Base-by-base conservation (phyloP, 2,797 vertebrate species). In the Diplodus puntazzo region DNA sequence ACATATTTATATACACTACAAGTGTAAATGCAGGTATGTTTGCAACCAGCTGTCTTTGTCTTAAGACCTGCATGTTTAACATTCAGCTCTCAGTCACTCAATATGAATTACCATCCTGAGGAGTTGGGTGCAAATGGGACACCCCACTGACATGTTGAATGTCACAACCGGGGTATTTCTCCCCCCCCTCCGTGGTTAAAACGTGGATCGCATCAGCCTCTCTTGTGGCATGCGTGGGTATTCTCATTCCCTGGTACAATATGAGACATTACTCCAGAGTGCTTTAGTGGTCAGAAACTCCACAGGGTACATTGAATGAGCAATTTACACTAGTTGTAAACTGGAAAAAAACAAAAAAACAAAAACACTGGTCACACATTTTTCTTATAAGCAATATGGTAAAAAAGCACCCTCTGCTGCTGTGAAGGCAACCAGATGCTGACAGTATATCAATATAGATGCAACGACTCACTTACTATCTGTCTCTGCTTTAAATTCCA, bases 121-220 rank as follows among this genome's bases (percentile, higher is more conserved):
- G 23, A 23, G 50, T 58, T 42, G 49, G 21, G 34, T 66, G 68
- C 52, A 68, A 76, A 83, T 76, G 17, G 45, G 25, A 83, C 61
- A 65, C 59, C 34, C 67, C 10, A 66, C 10, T 66, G 53, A 69
- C 49, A 75, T 65, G 60, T 63, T 55, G 82, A 73, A 54, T 67
- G 46, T 59, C 50, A 64, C 27, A 61, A 53, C 20, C 1, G 5
- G 23, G 18, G 43, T 27, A 52, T 67, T 4, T 3, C 27, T 4
- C 27, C 27, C 42, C 34, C 30, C 60, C 18, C 57, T 21, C 58
- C 58, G 55, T 46, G 27, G 25, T 54, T 70, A 18, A 62, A 50
- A 69, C 14, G 59, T 50, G 21, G 30, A 70, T 63, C 55, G 58
- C 54, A 46, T n/a, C 39, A 20, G 23, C 21, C 54, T 60, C 52